Evolutionary conservation across 2,888 invertebrate species (phyloP).

Genomic region (Xanthorhoe designata): DNA sequence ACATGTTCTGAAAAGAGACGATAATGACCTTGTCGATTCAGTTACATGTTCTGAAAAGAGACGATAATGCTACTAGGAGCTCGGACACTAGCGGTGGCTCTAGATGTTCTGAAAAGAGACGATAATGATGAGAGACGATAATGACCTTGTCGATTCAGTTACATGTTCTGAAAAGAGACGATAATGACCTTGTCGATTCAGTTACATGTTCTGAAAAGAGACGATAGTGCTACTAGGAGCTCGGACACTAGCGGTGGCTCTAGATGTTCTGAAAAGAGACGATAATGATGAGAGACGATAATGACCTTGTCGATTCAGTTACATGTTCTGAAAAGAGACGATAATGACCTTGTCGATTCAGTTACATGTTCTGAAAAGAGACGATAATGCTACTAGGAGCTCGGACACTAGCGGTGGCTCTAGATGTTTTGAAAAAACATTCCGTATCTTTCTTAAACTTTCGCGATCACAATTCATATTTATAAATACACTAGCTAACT

Average conservation of each 20-base stretch:
- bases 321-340: too few species aligned
- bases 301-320: background rate
- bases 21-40: too few species aligned
- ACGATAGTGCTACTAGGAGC: slow-evolving; percentile 90
- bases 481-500: too few species aligned
- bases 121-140: background rate
- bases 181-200: too few species aligned
- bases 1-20: too few species aligned
- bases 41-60: too few species aligned
- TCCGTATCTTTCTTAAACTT: too few species aligned
- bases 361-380: too few species aligned
- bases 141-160: background rate
- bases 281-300: background rate
- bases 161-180: too few species aligned
- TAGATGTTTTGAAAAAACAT: slow-evolving; percentile 60
- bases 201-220: too few species aligned
- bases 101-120: slow-evolving; percentile 56
- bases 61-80: slow-evolving; percentile 90
- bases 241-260: slow-evolving; percentile 87
- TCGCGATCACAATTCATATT: too few species aligned
- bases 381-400: slow-evolving; percentile 90
- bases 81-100: slow-evolving; percentile 87
- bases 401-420: slow-evolving; percentile 87
- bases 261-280: slow-evolving; percentile 56
- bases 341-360: too few species aligned